phyloP scores from a whole-genome alignment of 1,140 invertebrate genomes.

The Scaptomyza pallida region DNA sequence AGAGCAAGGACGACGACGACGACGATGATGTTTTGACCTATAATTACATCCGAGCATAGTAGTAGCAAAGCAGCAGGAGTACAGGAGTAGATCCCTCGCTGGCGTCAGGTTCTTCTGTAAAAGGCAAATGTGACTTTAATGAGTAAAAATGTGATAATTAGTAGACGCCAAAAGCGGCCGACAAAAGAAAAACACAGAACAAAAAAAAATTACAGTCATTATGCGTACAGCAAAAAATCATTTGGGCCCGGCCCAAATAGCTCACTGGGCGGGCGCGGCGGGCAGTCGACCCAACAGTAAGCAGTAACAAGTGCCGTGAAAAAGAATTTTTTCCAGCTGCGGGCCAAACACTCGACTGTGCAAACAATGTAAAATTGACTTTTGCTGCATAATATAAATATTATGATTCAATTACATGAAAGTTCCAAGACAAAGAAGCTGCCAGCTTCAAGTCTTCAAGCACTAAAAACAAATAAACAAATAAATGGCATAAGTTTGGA shows the following conservation, averaged over 20 bases:
- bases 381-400: constrained; percentile 61
- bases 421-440: background rate
- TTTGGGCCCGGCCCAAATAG: constrained; percentile 55
- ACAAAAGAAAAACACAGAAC: constrained; percentile 55
- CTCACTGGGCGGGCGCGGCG: constrained; percentile 39
- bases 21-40: constrained; percentile 23
- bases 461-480: constrained; percentile 30
- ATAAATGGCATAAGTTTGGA: no score
- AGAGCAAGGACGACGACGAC: constrained; percentile 6
- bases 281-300: constrained; percentile 22
- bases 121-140: constrained; percentile 78
- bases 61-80: constrained; percentile 25
- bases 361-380: constrained; percentile 74
- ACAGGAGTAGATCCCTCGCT: constrained; percentile 12
- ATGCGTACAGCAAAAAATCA: constrained; percentile 51
- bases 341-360: constrained; percentile 27
- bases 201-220: constrained; percentile 48
- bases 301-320: constrained; percentile 58
- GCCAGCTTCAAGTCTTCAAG: constrained; percentile 8
- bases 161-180: constrained; percentile 65
- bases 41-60: constrained; percentile 34
- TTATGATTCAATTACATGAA: constrained; percentile 72
- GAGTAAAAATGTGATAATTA: constrained; percentile 83
- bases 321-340: constrained; percentile 65
- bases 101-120: constrained; percentile 40